These are phyloP conservation scores for Galendromus occidentalis DNA, from an alignment of 1,140 invertebrate genomes.

Conservation along the genomic window DNA sequence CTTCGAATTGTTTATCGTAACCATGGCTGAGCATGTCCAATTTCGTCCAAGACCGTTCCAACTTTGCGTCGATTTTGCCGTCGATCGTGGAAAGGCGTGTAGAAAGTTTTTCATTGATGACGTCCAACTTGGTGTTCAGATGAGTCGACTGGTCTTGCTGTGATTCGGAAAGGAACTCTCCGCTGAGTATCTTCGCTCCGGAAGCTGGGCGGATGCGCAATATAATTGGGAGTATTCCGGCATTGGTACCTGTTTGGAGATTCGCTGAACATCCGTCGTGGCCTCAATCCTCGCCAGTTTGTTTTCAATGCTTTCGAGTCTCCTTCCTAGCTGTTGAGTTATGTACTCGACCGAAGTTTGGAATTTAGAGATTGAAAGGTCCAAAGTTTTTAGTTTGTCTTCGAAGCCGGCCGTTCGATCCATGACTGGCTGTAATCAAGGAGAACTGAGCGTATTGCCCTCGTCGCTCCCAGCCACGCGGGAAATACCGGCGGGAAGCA, in stretches of 20 bases:
- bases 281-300: constrained; percentile 31
- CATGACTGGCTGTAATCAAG: neutral
- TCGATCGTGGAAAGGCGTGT: neutral
- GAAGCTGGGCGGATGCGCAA: neutral
- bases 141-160: constrained; percentile 11
- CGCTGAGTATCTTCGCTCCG: too few species aligned
- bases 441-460: neutral
- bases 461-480: too few species aligned
- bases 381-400: constrained; percentile 34
- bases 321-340: constrained; percentile 26
- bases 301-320: constrained; percentile 35
- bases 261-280: constrained; percentile 22
- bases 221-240: neutral
- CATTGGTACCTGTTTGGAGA: constrained; percentile 1
- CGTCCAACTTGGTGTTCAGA: constrained; percentile 5
- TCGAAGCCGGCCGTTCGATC: constrained; percentile 25
- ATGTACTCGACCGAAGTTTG: constrained; percentile 10
- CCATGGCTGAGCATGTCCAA: constrained; percentile 6
- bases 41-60: neutral
- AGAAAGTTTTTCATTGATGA: constrained; percentile 4
- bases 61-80: constrained; percentile 5
- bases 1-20: constrained; percentile 4
- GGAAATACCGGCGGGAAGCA: too few species aligned
- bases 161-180: neutral
- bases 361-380: constrained; percentile 27